Base-by-base conservation (phyloP, 2,888 invertebrate species). In the Drosophila neonasuta region DNA sequence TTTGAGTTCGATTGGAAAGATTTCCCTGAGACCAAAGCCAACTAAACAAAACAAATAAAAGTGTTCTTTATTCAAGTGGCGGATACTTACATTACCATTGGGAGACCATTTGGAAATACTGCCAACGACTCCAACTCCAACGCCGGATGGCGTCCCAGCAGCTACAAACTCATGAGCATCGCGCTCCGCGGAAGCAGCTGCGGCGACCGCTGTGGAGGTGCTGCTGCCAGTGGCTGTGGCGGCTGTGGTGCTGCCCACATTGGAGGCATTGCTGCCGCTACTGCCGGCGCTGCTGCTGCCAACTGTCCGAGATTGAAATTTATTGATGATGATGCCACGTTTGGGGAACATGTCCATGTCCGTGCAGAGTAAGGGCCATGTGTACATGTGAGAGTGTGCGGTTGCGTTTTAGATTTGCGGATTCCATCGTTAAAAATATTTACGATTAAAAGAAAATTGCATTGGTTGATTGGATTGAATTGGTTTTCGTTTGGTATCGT, bases 41-140 rank as follows among this genome's bases (percentile, higher is more conserved):
- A 6, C n/a, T 11, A 49, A 36, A 5, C 20, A 10, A n/a, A 52
- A 30, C 24, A 15, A 13, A 54, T 29, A 17, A 29, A 41, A 10
- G 15, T 15, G 51, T 20, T 49, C 2, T 34, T 34, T 34, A 45
- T 32, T 15, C 3, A 56, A 34, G 7, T 6, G 13, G 8, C n/a
- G 46, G 46, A 17, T 88, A 91, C 91, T 90, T 84, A 90, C 90
- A 82, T 88, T 90, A 70, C 90, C 77, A 74, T 88, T 91, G 58
- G 90, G 90, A 77, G 90, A 91, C 91, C 91, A 90, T 80, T 91
- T 90, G 56, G 90, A 86, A 71, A 89, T 56, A 58, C 74, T 81
- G 67, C 78, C 78, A 56, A 77, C 57, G 79, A 74, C 59, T 54
- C 71, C 80, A 17, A 69, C 36, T 36, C 71, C 80, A 15, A 69